Evolutionary conservation across 1,140 invertebrate species (phyloP).

Genomic region (Macrobrachium nipponense): DNA sequence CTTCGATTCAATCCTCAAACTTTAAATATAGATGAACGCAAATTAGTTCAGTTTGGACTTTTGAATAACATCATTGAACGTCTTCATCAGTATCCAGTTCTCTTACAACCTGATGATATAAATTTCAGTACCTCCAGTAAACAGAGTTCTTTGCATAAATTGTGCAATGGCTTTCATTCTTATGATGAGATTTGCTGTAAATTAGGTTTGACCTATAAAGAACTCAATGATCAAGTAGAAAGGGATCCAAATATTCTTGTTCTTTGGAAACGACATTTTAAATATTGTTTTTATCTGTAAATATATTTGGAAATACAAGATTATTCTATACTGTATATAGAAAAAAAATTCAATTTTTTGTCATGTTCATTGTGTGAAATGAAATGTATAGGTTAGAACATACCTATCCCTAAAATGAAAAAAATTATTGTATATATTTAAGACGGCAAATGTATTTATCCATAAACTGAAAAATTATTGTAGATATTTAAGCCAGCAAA

Average conservation of each 20-base stretch:
- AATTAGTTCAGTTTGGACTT: constrained; percentile 90
- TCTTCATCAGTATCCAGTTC: constrained; percentile 76
- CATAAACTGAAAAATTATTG: too few relatives aligned
- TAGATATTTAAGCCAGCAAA: too few relatives aligned
- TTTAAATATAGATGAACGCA: constrained; percentile 82
- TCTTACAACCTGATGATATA: constrained; percentile 66
- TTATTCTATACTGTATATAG: too few relatives aligned
- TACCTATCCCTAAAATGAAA: too few relatives aligned
- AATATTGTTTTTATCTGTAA: background rate
- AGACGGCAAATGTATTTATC: too few relatives aligned
- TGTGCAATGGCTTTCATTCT: constrained; percentile 84
- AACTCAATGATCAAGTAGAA: constrained; percentile 88
- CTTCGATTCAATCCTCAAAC: constrained; percentile 81
- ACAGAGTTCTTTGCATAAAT: constrained; percentile 71
- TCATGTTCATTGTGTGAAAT: too few relatives aligned
- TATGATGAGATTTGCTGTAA: constrained; percentile 92
- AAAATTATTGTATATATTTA: too few relatives aligned
- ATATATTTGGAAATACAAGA: background rate
- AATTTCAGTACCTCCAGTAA: constrained; percentile 44
- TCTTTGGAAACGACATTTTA: constrained; percentile 81
- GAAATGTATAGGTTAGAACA: too few relatives aligned
- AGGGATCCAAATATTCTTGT: constrained; percentile 85
- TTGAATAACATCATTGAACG: constrained; percentile 87
- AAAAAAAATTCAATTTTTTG: too few relatives aligned
- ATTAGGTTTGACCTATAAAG: constrained; percentile 81